phyloP scores from a whole-genome alignment of 64 coral and sea anemone species.

The Platygyra sinensis region DNA sequence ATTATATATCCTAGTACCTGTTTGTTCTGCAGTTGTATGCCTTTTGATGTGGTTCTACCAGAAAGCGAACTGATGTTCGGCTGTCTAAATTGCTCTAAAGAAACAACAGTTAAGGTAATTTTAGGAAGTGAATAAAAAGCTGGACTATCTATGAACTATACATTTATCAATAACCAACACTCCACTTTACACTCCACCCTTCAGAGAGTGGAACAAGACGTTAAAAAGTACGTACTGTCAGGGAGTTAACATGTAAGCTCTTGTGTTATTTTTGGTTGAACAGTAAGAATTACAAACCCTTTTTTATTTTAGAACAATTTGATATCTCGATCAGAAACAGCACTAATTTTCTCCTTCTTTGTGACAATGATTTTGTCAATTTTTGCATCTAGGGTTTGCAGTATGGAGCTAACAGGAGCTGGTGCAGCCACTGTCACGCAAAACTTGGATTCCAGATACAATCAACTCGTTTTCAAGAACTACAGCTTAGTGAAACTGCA shows the following conservation, averaged over 20 bases:
- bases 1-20: too few species aligned
- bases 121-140: neutral
- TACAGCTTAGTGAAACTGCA: neutral
- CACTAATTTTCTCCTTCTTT: neutral
- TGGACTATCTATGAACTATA: too few species aligned
- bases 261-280: neutral
- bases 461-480: constrained; percentile 76
- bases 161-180: too few species aligned
- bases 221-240: too few species aligned
- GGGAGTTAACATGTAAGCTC: neutral
- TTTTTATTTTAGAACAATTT: too few species aligned
- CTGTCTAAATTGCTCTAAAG: constrained; percentile 79
- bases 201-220: too few species aligned
- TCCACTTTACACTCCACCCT: neutral
- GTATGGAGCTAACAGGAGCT: constrained; percentile 86
- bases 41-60: constrained; percentile 84
- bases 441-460: constrained; percentile 81
- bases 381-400: constrained; percentile 54
- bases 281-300: too few species aligned
- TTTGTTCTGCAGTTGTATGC: constrained; percentile 60
- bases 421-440: constrained; percentile 88
- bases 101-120: constrained; percentile 85
- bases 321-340: too few species aligned
- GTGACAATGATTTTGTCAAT: neutral
- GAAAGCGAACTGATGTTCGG: constrained; percentile 77